Evolutionary conservation across 2,113 vertebrate genomes (phyloP), one percentile per base, ranked within the genome.

Genomic region (Rhagologus leucostigma): DNA sequence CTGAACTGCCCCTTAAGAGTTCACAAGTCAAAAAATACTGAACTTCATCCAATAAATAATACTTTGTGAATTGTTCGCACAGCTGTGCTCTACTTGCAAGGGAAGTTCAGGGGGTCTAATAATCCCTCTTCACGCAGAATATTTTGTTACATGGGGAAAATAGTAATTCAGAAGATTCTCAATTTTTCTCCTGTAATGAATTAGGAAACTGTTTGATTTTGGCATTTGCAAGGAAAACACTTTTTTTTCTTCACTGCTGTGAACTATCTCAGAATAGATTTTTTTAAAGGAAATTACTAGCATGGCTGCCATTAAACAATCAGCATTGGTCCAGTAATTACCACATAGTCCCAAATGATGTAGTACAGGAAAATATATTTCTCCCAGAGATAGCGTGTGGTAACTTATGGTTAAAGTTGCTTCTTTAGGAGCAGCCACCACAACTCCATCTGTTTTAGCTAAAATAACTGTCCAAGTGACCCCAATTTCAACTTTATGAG

Each of bases 401-500:
- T 92, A 87, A 87, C 46, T 94, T 81, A 63, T 50, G 80, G 94
- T 87, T 88, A 91, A 95, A 95, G 70, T 85, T 89, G 63, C 94
- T 95, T 96, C 80, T 95, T 96, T 91, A 92, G 97, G 69, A 96
- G 81, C 78, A 94, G 76, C 81, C 86, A 93, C 80, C 68, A 90
- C 71, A 94, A 90, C 65, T 95, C 95, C 96, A 97, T 96, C 96
- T 97, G 97, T 95, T 97, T 96, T 90, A 93, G 90, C 93, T 97
- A 94, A 97, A 96, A 95, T 91, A 94, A 94, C 95, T 96, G 94
- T 97, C 95, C 84, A 80, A 95, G 62, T 97, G 97, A 97, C 97
- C 96, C 93, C 65, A 87, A 89, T 93, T 97, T 97, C 97, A 97
- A 97, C 95, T 97, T 96, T 96, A 96, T 96, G 88, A 95, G 93